phyloP scores from a whole-genome alignment of 2,797 vertebrate species.

The Chromis chromis region DNA sequence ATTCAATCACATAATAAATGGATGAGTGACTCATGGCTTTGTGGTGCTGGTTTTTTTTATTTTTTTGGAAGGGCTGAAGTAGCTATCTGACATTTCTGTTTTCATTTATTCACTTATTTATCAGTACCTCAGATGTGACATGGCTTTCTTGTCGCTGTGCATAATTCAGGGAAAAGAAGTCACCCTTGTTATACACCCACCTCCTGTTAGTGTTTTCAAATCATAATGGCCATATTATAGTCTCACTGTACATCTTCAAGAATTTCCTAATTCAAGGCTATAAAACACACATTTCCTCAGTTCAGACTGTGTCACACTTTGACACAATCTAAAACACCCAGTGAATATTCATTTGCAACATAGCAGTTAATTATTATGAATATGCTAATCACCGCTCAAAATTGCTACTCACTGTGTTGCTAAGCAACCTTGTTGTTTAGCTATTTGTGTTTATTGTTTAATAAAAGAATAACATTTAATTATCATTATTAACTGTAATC shows the following conservation, averaged over 20 bases:
- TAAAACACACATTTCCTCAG: conserved; percentile 1
- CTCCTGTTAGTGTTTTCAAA: not conserved
- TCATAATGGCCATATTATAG: not conserved
- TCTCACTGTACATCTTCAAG: not conserved
- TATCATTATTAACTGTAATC: conserved; percentile 30
- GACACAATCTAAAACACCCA: conserved; percentile 21
- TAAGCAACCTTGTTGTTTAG: conserved; percentile 46
- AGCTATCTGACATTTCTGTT: conserved; percentile 12
- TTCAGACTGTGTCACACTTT: not conserved
- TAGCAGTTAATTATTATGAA: conserved; percentile 46
- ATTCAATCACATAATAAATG: conserved; percentile 41
- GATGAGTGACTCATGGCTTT: conserved; percentile 20
- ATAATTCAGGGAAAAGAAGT: not conserved
- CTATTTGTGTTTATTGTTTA: conserved; percentile 20
- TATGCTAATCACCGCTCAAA: conserved; percentile 45
- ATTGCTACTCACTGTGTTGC: conserved; percentile 41
- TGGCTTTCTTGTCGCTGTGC: not conserved
- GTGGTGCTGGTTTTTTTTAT: not conserved
- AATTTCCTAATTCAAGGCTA: conserved; percentile 11
- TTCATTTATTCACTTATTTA: conserved; percentile 14
- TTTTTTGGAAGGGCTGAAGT: conserved; percentile 1
- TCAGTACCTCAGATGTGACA: not conserved
- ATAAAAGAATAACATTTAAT: conserved; percentile 52
- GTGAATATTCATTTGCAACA: conserved; percentile 31
- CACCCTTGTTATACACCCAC: not conserved